Conservation (phyloP, 2,888 invertebrate genomes). For the Ariolimax columbianus region DNA sequence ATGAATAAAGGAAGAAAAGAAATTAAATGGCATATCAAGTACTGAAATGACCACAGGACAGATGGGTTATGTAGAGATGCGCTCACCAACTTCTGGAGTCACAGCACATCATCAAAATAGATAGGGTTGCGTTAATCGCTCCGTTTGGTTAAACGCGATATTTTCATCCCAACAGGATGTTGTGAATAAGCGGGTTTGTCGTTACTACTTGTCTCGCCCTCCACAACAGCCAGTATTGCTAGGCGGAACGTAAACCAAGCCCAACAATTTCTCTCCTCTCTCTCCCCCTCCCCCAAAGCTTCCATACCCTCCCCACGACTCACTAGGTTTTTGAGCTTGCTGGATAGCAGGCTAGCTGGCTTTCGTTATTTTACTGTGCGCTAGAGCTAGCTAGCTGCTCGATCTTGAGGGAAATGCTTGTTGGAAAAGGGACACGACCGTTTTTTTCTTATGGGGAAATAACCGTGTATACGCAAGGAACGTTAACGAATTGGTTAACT, state of each 20-base stretch:
- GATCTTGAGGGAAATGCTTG: neutral
- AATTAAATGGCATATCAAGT: too few species aligned
- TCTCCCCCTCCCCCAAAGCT: neutral
- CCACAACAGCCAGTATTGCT: slow-evolving; percentile 50
- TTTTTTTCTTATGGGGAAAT: too few species aligned
- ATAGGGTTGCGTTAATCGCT: neutral
- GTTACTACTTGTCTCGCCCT: slow-evolving; percentile 23
- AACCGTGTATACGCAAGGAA: too few species aligned
- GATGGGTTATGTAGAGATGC: too few species aligned
- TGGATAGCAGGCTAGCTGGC: slow-evolving; percentile 33
- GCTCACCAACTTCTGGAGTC: too few species aligned
- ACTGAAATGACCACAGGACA: too few species aligned
- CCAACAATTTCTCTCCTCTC: slow-evolving; percentile 43
- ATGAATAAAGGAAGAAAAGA: too few species aligned
- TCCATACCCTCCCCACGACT: slow-evolving; percentile 30
- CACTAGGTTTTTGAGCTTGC: slow-evolving; percentile 38
- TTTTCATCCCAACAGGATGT: slow-evolving; percentile 30
- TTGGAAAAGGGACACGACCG: slow-evolving; percentile 41
- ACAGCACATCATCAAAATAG: too few species aligned
- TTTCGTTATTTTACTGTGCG: slow-evolving; percentile 37
- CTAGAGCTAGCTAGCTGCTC: too few species aligned
- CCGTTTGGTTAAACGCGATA: neutral
- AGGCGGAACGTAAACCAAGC: slow-evolving; percentile 48
- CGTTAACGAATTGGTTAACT: too few species aligned
- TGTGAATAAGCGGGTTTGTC: slow-evolving; percentile 19